Evolutionary conservation across 2,113 vertebrate species (phyloP).

Genomic region (Neomonachus schauinslandi): DNA sequence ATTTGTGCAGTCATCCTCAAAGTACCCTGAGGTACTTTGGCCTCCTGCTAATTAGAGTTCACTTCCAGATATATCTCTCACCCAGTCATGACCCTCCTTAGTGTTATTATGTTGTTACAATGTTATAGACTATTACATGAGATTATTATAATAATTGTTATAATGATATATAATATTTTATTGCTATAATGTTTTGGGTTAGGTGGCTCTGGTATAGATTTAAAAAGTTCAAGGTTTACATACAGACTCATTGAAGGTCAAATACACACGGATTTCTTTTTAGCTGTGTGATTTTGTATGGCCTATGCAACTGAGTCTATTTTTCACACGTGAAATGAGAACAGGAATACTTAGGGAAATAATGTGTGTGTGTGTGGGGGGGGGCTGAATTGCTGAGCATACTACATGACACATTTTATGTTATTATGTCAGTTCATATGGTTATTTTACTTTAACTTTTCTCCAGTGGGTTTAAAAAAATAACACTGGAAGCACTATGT

Average conservation of each 20-base stretch:
- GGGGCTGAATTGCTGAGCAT: background rate
- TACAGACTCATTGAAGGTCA: background rate
- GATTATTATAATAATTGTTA: background rate
- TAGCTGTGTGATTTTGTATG: background rate
- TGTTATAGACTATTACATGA: background rate
- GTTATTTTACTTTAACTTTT: background rate
- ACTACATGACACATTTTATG: background rate
- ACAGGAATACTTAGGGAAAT: background rate
- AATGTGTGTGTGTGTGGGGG: background rate
- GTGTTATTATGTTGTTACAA: background rate
- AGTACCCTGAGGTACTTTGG: background rate
- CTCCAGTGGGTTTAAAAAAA: background rate
- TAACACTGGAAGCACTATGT: background rate
- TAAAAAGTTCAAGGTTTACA: background rate
- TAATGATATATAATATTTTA: background rate
- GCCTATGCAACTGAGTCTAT: background rate
- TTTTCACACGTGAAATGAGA: background rate
- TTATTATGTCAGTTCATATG: background rate
- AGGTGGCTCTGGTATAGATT: background rate
- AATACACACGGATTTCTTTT: background rate
- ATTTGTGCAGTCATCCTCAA: background rate
- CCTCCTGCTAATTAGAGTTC: background rate
- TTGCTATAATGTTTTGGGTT: background rate
- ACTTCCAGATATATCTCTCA: background rate
- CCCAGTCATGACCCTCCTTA: background rate